phyloP scores from a whole-genome alignment of 2,113 vertebrate species.

The Tilapia sparmanii region DNA sequence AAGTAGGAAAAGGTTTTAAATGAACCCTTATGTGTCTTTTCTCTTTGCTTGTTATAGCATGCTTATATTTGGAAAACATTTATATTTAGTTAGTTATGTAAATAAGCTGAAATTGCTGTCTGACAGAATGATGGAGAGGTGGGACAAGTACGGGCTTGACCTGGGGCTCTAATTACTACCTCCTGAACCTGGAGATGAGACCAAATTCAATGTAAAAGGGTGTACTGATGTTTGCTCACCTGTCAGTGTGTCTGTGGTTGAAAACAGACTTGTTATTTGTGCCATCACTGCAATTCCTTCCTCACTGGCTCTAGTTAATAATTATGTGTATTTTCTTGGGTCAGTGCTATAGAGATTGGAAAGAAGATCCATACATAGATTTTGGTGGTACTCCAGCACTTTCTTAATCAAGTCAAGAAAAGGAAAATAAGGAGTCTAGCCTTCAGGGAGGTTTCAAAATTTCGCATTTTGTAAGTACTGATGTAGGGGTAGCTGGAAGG shows the following conservation, averaged over 20 bases:
- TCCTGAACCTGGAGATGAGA: constrained; percentile 50
- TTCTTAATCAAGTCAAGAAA: neutral
- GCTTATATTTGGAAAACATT: neutral
- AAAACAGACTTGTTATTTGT: neutral
- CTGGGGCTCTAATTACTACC: constrained; percentile 64
- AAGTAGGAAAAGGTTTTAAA: constrained; percentile 2
- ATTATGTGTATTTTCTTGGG: neutral
- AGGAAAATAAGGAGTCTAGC: neutral
- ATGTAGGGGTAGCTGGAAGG: neutral
- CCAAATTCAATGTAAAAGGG: constrained; percentile 3
- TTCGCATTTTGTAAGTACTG: neutral
- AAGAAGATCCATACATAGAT: neutral
- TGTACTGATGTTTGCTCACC: constrained; percentile 3
- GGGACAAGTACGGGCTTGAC: constrained; percentile 51
- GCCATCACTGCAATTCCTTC: neutral
- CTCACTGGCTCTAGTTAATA: neutral
- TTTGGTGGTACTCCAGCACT: neutral
- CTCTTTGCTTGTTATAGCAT: constrained; percentile 6
- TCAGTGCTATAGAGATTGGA: neutral
- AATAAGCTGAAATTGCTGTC: constrained; percentile 55
- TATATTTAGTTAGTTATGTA: constrained; percentile 32
- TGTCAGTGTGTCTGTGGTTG: neutral
- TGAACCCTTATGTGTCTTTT: constrained; percentile 15
- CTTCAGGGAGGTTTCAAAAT: constrained; percentile 4
- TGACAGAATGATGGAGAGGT: constrained; percentile 62